These are phyloP conservation scores for Bos javanicus DNA, from an alignment of 2,113 vertebrate genomes.

Conservation along the genomic window DNA sequence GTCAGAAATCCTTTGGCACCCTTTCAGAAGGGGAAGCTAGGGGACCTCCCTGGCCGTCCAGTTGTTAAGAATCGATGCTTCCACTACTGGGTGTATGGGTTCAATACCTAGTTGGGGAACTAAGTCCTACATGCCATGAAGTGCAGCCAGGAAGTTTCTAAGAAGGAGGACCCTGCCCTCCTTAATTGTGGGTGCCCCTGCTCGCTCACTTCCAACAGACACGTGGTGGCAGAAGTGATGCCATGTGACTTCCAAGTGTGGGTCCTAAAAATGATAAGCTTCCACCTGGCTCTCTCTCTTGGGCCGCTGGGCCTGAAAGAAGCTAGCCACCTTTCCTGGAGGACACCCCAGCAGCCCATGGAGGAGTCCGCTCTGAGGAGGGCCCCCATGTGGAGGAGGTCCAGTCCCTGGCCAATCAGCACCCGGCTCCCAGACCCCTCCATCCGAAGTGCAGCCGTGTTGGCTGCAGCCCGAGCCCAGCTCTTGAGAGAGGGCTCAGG, in stretches of 20 bases:
- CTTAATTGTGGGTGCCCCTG: accelerated
- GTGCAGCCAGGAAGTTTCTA: background rate
- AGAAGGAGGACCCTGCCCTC: background rate
- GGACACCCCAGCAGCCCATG: background rate
- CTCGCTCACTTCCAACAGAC: background rate
- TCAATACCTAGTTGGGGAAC: background rate
- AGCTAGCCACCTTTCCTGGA: background rate
- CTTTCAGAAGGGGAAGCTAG: background rate
- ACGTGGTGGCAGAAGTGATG: background rate
- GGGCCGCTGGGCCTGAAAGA: background rate
- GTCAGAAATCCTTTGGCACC: no score
- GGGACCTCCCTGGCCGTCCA: background rate
- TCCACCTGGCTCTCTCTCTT: background rate
- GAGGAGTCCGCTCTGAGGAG: background rate
- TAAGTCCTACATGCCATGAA: background rate
- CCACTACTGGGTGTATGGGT: background rate
- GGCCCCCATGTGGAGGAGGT: accelerated
- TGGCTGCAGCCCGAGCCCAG: background rate
- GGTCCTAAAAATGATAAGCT: background rate
- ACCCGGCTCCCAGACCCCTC: background rate
- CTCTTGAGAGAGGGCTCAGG: background rate
- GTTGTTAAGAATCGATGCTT: background rate
- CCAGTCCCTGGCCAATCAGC: background rate
- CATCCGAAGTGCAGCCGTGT: accelerated
- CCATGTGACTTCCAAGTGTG: background rate